Evolutionary conservation across 2,888 invertebrate species (phyloP), one percentile per base, ranked within the genome.

Genomic region (Gasteruption jaculator): DNA sequence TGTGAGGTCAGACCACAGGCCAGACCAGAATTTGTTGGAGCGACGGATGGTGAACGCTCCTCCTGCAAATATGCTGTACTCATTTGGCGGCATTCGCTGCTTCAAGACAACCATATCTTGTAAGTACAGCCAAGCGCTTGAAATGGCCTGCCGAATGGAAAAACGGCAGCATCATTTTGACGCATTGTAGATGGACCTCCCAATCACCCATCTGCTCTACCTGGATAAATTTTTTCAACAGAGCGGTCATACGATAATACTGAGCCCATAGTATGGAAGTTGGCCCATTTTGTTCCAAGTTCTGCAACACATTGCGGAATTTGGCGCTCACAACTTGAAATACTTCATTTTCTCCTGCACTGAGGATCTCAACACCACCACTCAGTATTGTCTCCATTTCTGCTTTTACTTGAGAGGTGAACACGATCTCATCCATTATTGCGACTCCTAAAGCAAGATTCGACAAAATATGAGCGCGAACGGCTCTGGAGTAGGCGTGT

Each of bases 131-230:
- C 65, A 61, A 15, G 49, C 50, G 35, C 48, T 60, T 51, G 38
- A 65, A 65, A 53, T 71, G 61, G n/a, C 69, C 66, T 41, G 49
- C 49, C 20, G 64, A 60, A 50, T 65, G 60, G 46, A 65, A 65
- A 48, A 50, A 58, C 5, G 65, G 63, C 25, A 66, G 24, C 53
- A 65, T 63, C 45, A 39, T 45, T 45, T 50, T 36, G 5, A 54
- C 45, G 18, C 45, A 52, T 12, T 45, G 27, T 18, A 56, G 43
- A 34, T 56, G 49, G 6, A 49, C 36, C 7, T 29, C 31, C 50
- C 49, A 51, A 33, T 52, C 45, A 16, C 48, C 52, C 18, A 43
- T 32, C n/a, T 48, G 32, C 30, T 55, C 49, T 27, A 45, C 51
- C 36, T 53, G 41, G 14, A 52, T 52, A 33, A 49, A 54, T 14